Percentiles rank a stretch among this genome's conserved stretches.
Conservation (phyloP, 2,113 vertebrate genomes). For the Oophaga pumilio region DNA sequence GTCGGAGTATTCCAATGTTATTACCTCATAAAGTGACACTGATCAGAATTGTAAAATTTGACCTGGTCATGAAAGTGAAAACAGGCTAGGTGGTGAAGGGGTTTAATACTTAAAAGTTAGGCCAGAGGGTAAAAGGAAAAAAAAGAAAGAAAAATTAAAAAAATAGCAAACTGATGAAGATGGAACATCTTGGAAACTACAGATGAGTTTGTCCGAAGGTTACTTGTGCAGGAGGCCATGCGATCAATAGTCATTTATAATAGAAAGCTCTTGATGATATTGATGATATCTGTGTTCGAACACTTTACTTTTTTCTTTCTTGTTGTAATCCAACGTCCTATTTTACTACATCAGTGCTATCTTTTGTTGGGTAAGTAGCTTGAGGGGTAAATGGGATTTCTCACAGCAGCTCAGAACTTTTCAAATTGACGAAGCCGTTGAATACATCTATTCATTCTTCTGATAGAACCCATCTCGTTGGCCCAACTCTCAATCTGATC, state of each 20-base stretch:
- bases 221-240: not conserved
- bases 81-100: no score
- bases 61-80: no score
- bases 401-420: not conserved
- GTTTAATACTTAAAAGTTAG: no score
- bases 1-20: no score
- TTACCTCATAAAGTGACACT: no score
- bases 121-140: no score
- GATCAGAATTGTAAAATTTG: no score
- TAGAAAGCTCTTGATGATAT: not conserved
- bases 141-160: no score
- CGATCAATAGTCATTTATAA: not conserved
- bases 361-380: constrained; percentile 4
- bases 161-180: not conserved
- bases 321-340: not conserved
- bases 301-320: not conserved
- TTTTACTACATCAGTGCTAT: not conserved
- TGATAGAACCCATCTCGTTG: not conserved
- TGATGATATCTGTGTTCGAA: not conserved
- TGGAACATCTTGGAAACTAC: not conserved
- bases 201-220: not conserved
- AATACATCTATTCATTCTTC: not conserved
- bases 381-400: not conserved
- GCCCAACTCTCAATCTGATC: not conserved
- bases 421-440: not conserved